Conservation (phyloP, 2,888 invertebrate genomes). For the Steinernema carpocapsae region DNA sequence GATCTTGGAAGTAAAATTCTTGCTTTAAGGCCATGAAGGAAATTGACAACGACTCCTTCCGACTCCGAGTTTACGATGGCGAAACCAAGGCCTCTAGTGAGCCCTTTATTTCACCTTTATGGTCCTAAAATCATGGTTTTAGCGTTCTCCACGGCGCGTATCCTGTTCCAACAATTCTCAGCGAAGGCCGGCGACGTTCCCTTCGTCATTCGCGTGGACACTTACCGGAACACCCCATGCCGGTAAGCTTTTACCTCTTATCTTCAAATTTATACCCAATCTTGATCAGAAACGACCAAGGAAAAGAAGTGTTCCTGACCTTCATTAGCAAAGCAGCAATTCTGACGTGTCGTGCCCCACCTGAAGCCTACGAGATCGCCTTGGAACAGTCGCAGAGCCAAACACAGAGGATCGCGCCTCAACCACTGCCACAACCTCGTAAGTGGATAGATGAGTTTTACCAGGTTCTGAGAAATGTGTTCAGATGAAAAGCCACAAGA, state of each 20-base stretch:
- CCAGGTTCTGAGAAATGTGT: not conserved
- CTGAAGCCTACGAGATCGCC: constrained; percentile 6
- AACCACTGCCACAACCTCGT: no score
- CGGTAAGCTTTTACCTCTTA: no score
- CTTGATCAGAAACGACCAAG: not conserved
- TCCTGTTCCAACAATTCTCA: not conserved
- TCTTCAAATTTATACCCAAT: no score
- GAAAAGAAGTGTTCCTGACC: not conserved
- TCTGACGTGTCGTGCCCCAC: not conserved
- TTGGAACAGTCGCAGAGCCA: no score
- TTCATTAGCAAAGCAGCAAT: constrained; percentile 19
- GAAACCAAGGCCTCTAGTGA: not conserved
- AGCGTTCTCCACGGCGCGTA: not conserved
- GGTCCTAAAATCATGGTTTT: not conserved
- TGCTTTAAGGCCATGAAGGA: not conserved
- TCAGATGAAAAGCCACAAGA: no score
- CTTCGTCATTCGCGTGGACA: constrained; percentile 13
- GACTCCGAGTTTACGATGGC: constrained; percentile 8
- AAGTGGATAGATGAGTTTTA: no score
- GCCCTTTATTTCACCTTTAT: not conserved
- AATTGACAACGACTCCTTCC: constrained; percentile 2
- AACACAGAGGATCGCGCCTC: no score
- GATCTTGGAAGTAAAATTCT: not conserved
- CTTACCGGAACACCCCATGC: no score
- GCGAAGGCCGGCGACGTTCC: not conserved